These are phyloP conservation scores for Leptinotarsa peninsularis DNA, from an alignment of 2,888 invertebrate species.

Conservation along the genomic window DNA sequence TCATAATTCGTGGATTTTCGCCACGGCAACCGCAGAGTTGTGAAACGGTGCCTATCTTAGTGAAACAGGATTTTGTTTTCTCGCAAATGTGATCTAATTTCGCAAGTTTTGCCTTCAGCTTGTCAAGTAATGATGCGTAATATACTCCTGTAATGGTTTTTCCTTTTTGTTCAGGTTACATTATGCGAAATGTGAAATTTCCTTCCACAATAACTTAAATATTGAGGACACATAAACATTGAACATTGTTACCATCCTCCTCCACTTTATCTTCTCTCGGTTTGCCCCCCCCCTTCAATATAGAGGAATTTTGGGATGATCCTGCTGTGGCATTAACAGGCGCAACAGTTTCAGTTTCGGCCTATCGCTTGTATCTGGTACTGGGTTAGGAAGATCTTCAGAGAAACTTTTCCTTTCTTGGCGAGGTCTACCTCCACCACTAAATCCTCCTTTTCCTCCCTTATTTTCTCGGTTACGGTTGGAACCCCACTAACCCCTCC, in stretches of 20 bases:
- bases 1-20: no score
- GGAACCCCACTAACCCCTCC: conserved; percentile 54
- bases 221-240: conserved; percentile 41
- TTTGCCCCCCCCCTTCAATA: conserved; percentile 90
- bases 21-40: no score
- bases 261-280: conserved; percentile 82
- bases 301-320: conserved; percentile 87
- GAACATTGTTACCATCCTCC: conserved; percentile 33
- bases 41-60: no score
- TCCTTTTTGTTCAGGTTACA: conserved; percentile 30
- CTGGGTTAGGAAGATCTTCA: conserved; percentile 61
- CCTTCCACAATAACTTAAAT: conserved; percentile 47
- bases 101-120: no score
- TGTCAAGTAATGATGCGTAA: no score
- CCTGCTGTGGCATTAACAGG: conserved; percentile 90
- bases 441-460: conserved; percentile 52
- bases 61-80: no score
- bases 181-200: conserved; percentile 45
- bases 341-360: conserved; percentile 85
- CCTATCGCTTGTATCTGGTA: conserved; percentile 78
- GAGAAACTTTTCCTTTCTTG: conserved; percentile 58
- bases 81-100: no score
- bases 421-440: conserved; percentile 61
- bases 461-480: conserved; percentile 43
- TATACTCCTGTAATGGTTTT: no score